Base-by-base conservation (phyloP, 1,140 invertebrate species). In the Diorhabda elongata region DNA sequence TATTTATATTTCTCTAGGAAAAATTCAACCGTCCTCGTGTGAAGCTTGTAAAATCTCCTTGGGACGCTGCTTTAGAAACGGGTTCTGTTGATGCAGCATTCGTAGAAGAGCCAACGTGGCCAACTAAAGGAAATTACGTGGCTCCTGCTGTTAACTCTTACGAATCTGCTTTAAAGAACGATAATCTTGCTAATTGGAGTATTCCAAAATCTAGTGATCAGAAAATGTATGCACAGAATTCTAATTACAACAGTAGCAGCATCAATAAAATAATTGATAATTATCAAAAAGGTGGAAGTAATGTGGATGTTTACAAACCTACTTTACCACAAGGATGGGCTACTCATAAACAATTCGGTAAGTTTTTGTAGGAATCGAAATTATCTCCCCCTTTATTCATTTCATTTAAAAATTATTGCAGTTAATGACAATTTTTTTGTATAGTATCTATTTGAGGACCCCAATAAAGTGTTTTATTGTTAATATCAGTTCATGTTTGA, bases 21-120 rank as follows among this genome's bases (percentile, higher is more conserved):
- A 82, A 85, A 71, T 88, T 88, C 74, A 81, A 80, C 52, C 84
- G 87, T 64, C 85, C 87, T 2, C 83, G 85, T 58, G 69, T 90
- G 3, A 86, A 88, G 70, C 76, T 90, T 9, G 77, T 90, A 0
- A 87, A 89, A 79, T 88, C 88, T 0, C 90, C 90, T 0, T 92
- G 90, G 90, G 88, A 91, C 72, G 90, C 90, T 3, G 90, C 90
- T 5, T 78, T 91, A 44, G 85, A 89, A 78, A 88, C 89, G 26
- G 90, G 90, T 8, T 87, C 85, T 6, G 89, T 90, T 2, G 89
- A 90, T 47, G 79, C 84, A 2, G 90, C 90, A 56, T 91, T 92
- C 79, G 79, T 87, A 68, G 84, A 87, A 59, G 73, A 74, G 44
- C 76, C 78, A 47, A 70, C 67, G 61, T 78, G 76, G 74, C 75